These are phyloP conservation scores for Sebastes glaucus DNA, from an alignment of 2,797 vertebrate genomes.

Conservation along the genomic window DNA sequence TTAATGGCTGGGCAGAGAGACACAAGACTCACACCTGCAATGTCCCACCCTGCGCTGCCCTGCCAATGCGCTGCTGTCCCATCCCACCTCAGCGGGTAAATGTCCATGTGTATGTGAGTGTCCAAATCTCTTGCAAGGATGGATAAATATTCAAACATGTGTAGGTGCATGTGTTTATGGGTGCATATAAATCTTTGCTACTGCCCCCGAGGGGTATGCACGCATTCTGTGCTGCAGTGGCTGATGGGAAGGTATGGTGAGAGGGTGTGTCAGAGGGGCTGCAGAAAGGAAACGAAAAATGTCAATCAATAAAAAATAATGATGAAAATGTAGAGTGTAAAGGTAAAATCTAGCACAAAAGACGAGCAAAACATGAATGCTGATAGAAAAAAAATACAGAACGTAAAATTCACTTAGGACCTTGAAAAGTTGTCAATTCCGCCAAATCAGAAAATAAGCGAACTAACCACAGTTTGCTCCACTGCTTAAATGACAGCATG, in stretches of 20 bases:
- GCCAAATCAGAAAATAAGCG: constrained; percentile 19
- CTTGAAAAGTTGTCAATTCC: constrained; percentile 12
- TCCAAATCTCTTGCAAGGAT: constrained; percentile 8
- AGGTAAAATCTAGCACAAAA: background rate
- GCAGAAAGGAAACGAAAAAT: background rate
- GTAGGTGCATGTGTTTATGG: constrained; percentile 36
- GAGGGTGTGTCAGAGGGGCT: background rate
- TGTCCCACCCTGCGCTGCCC: constrained; percentile 39
- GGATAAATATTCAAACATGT: constrained; percentile 43
- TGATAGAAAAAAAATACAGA: background rate
- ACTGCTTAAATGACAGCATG: constrained; percentile 27
- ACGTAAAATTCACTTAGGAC: background rate
- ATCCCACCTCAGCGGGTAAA: constrained; percentile 73
- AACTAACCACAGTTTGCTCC: constrained; percentile 27
- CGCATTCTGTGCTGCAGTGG: constrained; percentile 20
- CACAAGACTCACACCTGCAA: constrained; percentile 73
- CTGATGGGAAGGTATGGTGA: constrained; percentile 20
- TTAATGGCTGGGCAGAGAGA: constrained; percentile 95
- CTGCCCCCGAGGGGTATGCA: constrained; percentile 50
- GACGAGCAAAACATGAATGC: background rate
- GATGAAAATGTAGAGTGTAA: background rate
- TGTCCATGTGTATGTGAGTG: constrained; percentile 45
- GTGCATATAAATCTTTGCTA: constrained; percentile 57
- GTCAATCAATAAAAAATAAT: background rate
- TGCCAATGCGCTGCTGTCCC: constrained; percentile 28